Base-by-base conservation (phyloP, 2,797 vertebrate genomes). In the Enteromius paludinosus region DNA sequence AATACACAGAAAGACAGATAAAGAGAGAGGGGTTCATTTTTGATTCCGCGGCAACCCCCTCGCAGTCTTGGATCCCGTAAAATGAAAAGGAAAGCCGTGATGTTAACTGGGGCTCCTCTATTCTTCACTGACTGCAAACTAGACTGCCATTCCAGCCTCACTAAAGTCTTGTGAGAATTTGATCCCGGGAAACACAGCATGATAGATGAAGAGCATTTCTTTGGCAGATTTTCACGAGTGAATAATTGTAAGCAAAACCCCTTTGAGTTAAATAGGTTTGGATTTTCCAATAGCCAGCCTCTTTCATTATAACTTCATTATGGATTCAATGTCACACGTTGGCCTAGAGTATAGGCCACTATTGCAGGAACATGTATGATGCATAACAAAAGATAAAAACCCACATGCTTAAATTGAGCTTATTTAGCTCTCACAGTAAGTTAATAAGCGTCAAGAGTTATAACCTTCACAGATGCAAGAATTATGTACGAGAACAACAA, bases 111-210 rank as follows among this genome's bases (percentile, higher is more conserved):
- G 79, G 65, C 45, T 85, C 82, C 75, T 54, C 69, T 79, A 70
- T 82, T 85, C 85, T 87, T 88, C 54, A 30, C 43, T 38, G 76
- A 73, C 23, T 65, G 62, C 74, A 59, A 77, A 64, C 52, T 54
- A 78, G 70, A 70, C 35, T 73, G 80, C 66, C 52, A 85, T 85
- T 85, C 79, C 86, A 83, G 79, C 28, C 69, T 78, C 64, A 69
- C 73, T 85, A 69, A 85, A 73, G 79, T 86, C 82, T 86, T 84
- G 86, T 86, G 83, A 89, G 89, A 90, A 91, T 90, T 77, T 65
- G 49, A 83, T 81, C 76, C 75, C 74, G 33, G 83, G 79, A 81
- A 87, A 89, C 69, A 49, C 56, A 72, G 83, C 30, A 79, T 86
- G 87, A 91, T 82, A 87, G 81, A 70, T 83, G 85, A 61, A 87